Evolutionary conservation across 30 jellyfish, hydroid and myxozoan species (phyloP), one percentile per base, ranked within the genome.

Genomic region (Aurelia sp.): DNA sequence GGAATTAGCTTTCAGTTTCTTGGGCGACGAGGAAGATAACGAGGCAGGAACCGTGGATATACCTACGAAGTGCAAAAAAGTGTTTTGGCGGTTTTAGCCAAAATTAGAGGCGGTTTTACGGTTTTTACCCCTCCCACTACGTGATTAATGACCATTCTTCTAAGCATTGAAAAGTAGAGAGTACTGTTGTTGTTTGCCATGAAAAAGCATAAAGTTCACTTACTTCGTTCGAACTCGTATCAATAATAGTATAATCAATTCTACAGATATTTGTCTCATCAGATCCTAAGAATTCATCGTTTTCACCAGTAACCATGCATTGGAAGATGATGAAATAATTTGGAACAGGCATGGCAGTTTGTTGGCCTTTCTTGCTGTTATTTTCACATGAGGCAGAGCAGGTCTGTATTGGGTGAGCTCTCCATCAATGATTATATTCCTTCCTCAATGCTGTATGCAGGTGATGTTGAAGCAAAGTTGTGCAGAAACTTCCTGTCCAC

Each of bases 241-340:
- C 91, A 37, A 89, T 71, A 31, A 89, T 67, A 5, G 47, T 44
- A 89, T 92, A 89, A 57, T 81, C 62, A 20, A 89, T 89, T 9
- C 68, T 37, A 16, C 76, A 63, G 62, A 89, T 78, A 12, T 79
- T 84, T 10, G 97, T 53, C 74, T 89, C 97, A 55, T 89, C 97
- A 59, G 78, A 82, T 5, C 97, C 97, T 16, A 89, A 64, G 35
- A 18, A 37, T 48, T 74, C 97, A 30, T 78, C 90, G 61, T 89
- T 89, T 61, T 80, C 97, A 16, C 93, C 91, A 47, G 75, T 27
- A 51, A 89, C 97, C 30, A 79, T 80, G 53, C 88, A 79, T 23
- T 79, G 81, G 50, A 79, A 17, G 11, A 51, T 60, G 47, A 65
- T 67, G 41, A 66, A 18, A 51, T 79, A 79, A 30, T 79, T 50